Evolutionary conservation across 2,797 vertebrate species (phyloP), one percentile per base, ranked within the genome.

Genomic region (Dicrostonyx torquatus): DNA sequence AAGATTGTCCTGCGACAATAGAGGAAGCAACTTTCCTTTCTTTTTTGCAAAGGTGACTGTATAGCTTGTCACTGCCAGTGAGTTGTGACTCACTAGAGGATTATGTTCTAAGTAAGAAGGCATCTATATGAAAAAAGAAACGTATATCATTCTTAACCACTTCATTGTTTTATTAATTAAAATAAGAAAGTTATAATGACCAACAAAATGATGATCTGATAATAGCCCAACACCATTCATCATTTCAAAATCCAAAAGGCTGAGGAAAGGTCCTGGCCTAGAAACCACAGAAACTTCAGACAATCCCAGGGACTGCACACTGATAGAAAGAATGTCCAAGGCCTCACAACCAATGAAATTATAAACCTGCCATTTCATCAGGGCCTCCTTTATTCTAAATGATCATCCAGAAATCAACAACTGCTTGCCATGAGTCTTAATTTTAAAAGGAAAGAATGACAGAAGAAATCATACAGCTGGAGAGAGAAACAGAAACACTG

Each of bases 391-490:
- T 68, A 64, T 95, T 68, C 88, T 94, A 95, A 82, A 73, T 91
- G 85, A 91, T 82, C 85, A 78, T 64, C 64, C 85, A 96, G 94
- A 96, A 95, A 94, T 90, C 43, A 78, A 58, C 70, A 94, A 24
- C 37, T 85, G 43, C 73, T 92, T 10, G 77, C 53, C 75, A 34
- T 64, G 15, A 45, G 89, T 13, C 55, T 76, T 82, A 89, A 22
- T 92, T 95, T 87, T 82, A 96, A 95, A 96, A 95, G 53, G 34
- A 78, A 94, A 83, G 45, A 93, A 95, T 92, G 64, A 82, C 60
- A 95, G 94, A 96, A 96, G 72, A 95, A 96, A 96, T 90, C 90
- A 94, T 93, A 94, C 50, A 73, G n/a, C 85, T 89, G 31, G 43
- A 66, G 31, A 93, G 48, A 95, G 87, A 92, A 58, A 93, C 37